Base-by-base conservation (phyloP, 1,140 invertebrate genomes). In the Saccostrea glomerata region DNA sequence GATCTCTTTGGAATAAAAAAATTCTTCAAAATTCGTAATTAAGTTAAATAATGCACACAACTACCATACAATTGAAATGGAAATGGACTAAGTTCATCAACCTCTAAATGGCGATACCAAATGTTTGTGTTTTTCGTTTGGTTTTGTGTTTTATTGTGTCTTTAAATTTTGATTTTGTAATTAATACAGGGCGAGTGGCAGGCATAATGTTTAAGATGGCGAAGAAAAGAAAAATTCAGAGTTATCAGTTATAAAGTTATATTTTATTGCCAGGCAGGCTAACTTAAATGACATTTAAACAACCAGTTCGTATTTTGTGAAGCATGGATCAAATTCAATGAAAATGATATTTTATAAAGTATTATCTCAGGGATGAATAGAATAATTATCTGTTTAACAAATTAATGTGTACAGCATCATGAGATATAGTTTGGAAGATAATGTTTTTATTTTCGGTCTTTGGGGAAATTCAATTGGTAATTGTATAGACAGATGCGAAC, bases 271-370 rank as follows among this genome's bases (percentile, higher is more conserved):
- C 17, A 23, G 70, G 23, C 70, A 30, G 25, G 70, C 30, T 15
- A 23, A 30, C 13, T 73, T 73, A 12, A 73, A 73, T 73, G 70
- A 13, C 70, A 30, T 73, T 73, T 30, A 23, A 73, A 73, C 70
- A 13, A 73, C 25, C 23, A 73, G 23, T 73, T 15, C 70, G 25
- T 73, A 73, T 73, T 73, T 73, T 63, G 15, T 13, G 15, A 73
- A 30, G n/a, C 66, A 25, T 13, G 20, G 66, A 73, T 73, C n/a
- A 73, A 30, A 73, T 73, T 73, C 58, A 30, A 25, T 23, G 23
- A 73, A 73, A 73, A 25, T 73, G 70, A 73, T 73, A 73, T 73
- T 73, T 73, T 36, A 73, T 73, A 73, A 73, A 73, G 23, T 73
- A 73, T 73, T 36, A 73, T 73, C 70, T 73, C 25, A 13, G 23